A percentile compares a stretch with the other conserved stretches of the same genome.
phyloP scores from a whole-genome alignment of 2,888 invertebrate species.

The Colletes collaris region DNA sequence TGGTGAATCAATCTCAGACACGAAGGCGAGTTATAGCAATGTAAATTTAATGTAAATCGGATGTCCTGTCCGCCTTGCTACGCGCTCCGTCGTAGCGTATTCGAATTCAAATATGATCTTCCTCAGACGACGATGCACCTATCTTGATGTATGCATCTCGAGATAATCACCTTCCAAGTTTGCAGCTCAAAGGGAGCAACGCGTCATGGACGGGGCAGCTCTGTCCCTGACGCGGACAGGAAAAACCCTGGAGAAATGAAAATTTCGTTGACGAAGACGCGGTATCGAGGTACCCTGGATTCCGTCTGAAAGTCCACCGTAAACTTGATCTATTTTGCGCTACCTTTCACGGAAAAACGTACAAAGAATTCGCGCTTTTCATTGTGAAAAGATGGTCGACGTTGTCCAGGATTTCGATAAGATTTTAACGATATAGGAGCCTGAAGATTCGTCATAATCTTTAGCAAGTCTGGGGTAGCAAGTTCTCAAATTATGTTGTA shows the following conservation, averaged over 20 bases:
- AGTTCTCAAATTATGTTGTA: too few species aligned
- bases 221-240: slow-evolving; percentile 6
- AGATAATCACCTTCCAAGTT: slow-evolving; percentile 46
- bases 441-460: not conserved
- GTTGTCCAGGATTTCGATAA: too few species aligned
- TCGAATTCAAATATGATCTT: slow-evolving; percentile 54
- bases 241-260: slow-evolving; percentile 45
- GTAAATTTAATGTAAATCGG: slow-evolving; percentile 66
- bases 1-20: slow-evolving; percentile 47
- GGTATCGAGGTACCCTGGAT: slow-evolving; percentile 43
- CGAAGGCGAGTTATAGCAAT: slow-evolving; percentile 54
- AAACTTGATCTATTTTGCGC: slow-evolving; percentile 31
- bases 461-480: too few species aligned
- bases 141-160: slow-evolving; percentile 20
- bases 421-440: not conserved
- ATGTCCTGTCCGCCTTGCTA: slow-evolving; percentile 42
- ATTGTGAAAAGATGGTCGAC: too few species aligned
- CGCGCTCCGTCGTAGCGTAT: slow-evolving; percentile 21
- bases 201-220: not conserved
- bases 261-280: slow-evolving; percentile 22
- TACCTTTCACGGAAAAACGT: not conserved
- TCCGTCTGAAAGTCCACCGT: slow-evolving; percentile 36
- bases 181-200: slow-evolving; percentile 32
- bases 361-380: too few species aligned
- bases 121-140: slow-evolving; percentile 1